Evolutionary conservation across 2,888 invertebrate species (phyloP), one percentile per base, ranked within the genome.

Genomic region (Drosophila neonasuta): DNA sequence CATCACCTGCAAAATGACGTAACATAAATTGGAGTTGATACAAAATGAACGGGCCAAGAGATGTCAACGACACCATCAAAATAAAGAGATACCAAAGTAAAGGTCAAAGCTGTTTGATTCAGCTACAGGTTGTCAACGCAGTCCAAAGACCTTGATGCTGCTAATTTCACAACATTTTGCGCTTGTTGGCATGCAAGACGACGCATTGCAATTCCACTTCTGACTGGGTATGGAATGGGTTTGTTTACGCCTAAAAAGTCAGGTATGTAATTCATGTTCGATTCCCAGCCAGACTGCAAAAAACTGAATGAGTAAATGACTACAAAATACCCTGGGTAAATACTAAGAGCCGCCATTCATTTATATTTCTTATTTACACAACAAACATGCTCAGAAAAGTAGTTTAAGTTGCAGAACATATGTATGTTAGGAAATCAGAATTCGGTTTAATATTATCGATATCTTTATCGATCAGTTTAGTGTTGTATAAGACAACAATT

Each of bases 121-220:
- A 41, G 32, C 45, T 39, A 34, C 49, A 71, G 52, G 41, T 77
- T 75, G 76, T 74, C 75, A 74, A 42, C 70, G 59, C 68, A 46
- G 41, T 58, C 39, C 48, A 55, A 64, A 59, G 68, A 71, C 87
- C 80, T 81, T 84, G 70, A 69, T 65, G 57, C 55, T 65, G 63
- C 67, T 57, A 73, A 80, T 80, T 80, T 86, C 87, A 86, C 85
- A 84, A 86, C 41, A 71, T 41, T 69, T 58, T 59, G 15, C 11
- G 51, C 65, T 63, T 64, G 71, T 86, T 75, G 76, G 79, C 81
- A 86, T 80, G 80, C 85, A 86, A 74, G 69, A 70, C 75, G 60
- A 70, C 76, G 60, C 68, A 52, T 55, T 80, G 87, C 82, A 86
- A 46, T 68, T 67, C 55, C 56, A 57, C 45, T 57, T 55, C 67